Percentiles rank a stretch among this genome's conserved stretches.
Conservation (phyloP, 2,797 vertebrate species). For the Parauchenoglanis punctatus region DNA sequence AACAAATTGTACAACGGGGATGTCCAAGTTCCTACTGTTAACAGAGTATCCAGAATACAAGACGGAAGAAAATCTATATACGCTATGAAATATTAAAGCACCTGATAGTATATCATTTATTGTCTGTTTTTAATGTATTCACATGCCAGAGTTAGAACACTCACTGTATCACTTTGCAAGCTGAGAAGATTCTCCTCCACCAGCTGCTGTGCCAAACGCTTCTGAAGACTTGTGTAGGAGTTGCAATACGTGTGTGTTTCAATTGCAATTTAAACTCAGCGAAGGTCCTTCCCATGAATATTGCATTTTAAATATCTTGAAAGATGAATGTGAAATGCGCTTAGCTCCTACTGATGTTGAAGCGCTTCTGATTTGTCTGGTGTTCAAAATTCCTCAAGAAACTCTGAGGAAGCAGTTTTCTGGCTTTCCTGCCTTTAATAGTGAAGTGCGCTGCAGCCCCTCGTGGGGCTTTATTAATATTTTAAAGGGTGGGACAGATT, state of each 20-base stretch:
- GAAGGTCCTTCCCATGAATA: background rate
- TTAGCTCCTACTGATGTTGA: background rate
- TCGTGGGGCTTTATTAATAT: background rate
- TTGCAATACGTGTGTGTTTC: no score
- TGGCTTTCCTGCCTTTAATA: background rate
- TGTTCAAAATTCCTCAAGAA: background rate
- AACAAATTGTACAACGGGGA: background rate
- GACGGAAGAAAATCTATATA: background rate
- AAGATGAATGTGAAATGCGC: background rate
- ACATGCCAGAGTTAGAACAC: background rate
- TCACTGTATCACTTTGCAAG: constrained; percentile 1
- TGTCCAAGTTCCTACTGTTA: background rate
- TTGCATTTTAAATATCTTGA: background rate
- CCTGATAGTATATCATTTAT: background rate
- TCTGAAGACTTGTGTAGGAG: background rate
- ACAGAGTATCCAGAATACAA: background rate
- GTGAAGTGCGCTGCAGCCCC: background rate
- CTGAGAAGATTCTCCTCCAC: background rate
- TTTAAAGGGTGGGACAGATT: background rate
- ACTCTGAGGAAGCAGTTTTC: background rate
- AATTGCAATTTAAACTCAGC: background rate
- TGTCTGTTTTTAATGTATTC: background rate
- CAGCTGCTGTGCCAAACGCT: background rate
- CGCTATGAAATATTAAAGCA: background rate
- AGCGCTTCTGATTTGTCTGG: background rate